These are phyloP conservation scores for Meghimatium bilineatum DNA, from an alignment of 2,888 invertebrate genomes.

Conservation along the genomic window DNA sequence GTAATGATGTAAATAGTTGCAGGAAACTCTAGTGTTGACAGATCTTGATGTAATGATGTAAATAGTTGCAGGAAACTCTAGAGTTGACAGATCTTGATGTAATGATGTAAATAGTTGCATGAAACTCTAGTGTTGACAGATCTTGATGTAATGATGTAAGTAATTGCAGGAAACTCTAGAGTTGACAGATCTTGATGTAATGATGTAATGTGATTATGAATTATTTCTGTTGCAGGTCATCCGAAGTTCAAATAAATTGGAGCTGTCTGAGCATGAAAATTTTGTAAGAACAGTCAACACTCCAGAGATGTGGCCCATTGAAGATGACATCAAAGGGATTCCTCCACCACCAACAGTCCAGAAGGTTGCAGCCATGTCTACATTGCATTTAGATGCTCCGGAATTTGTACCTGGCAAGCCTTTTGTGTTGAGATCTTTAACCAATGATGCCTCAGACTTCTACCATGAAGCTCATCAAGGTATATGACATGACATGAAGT, in stretches of 20 bases:
- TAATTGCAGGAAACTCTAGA: no score
- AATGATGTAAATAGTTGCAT: no score
- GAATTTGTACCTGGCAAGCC: conserved; percentile 85
- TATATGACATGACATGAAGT: background rate
- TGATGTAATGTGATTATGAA: no score
- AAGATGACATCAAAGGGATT: conserved; percentile 54
- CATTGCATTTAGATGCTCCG: conserved; percentile 89
- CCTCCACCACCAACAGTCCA: conserved; percentile 45
- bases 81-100: no score
- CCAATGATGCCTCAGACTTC: conserved; percentile 16
- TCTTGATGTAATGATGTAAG: no score
- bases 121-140: no score
- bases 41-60: no score
- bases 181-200: no score
- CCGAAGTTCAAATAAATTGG: conserved; percentile 89
- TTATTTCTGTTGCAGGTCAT: conserved; percentile 80
- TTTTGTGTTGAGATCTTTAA: conserved; percentile 33
- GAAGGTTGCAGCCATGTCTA: conserved; percentile 59
- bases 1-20: no score
- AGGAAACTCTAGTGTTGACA: no score
- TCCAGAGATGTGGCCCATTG: conserved; percentile 88
- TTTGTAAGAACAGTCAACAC: conserved; percentile 89
- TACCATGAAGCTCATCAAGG: conserved; percentile 10
- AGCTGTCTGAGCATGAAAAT: conserved; percentile 83
- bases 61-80: no score